Evolutionary conservation across 2,888 invertebrate species (phyloP).

Genomic region (Deroplatys truncata): DNA sequence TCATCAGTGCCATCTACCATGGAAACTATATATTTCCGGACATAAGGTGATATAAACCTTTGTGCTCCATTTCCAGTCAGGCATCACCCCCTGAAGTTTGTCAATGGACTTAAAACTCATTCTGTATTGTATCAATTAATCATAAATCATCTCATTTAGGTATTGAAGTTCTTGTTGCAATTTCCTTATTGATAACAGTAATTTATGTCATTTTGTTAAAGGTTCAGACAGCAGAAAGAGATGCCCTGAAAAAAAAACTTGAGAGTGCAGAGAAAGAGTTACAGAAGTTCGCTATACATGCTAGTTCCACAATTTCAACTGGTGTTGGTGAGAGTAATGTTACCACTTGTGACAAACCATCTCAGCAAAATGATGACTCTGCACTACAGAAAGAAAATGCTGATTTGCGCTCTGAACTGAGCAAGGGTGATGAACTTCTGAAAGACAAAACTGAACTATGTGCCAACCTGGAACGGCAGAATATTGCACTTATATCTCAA

Average conservation of each 20-base stretch:
- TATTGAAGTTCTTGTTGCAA: background rate
- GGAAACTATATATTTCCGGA: too few species aligned
- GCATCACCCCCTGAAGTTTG: too few species aligned
- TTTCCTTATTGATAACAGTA: background rate
- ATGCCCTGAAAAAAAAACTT: slow-evolving; percentile 49
- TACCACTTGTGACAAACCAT: background rate
- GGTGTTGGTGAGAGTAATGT: background rate
- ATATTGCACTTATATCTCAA: slow-evolving; percentile 57
- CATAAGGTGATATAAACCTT: too few species aligned
- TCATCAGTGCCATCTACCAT: too few species aligned
- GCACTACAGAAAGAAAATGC: background rate
- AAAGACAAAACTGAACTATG: slow-evolving; percentile 73
- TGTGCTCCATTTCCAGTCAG: too few species aligned
- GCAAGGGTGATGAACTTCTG: slow-evolving; percentile 64
- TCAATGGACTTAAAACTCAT: too few species aligned
- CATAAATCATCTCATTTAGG: background rate
- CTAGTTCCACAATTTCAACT: background rate
- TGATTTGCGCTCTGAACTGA: slow-evolving; percentile 40
- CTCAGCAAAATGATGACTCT: background rate
- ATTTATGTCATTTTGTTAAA: slow-evolving; percentile 32
- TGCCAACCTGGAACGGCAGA: slow-evolving; percentile 75
- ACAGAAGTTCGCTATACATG: slow-evolving; percentile 9
- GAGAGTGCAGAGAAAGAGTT: slow-evolving; percentile 41
- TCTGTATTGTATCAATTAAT: too few species aligned
- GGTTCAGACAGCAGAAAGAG: slow-evolving; percentile 54